These are phyloP conservation scores for Oryzias javanicus DNA, from an alignment of 2,113 vertebrate genomes.

Conservation along the genomic window DNA sequence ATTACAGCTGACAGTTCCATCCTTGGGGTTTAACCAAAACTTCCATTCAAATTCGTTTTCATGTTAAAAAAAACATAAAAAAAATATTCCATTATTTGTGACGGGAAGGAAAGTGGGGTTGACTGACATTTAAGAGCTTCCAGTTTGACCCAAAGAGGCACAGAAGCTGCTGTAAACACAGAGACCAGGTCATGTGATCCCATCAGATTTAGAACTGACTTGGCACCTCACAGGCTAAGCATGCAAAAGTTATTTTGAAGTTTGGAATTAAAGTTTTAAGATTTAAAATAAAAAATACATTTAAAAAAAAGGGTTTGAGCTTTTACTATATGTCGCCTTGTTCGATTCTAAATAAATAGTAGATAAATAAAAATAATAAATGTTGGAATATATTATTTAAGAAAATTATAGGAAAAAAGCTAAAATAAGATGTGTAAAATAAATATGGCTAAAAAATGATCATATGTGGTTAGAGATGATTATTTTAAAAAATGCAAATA, in stretches of 20 bases:
- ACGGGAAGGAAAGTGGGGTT: conserved; percentile 8
- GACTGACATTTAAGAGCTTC: conserved; percentile 9
- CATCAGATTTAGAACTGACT: background rate
- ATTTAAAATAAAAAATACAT: background rate
- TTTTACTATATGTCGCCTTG: too few relatives aligned
- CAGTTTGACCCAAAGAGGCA: conserved; percentile 5
- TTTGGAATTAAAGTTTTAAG: too few relatives aligned
- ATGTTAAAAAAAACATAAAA: conserved; percentile 9
- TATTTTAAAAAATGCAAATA: too few relatives aligned
- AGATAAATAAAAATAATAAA: too few relatives aligned
- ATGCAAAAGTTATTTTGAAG: background rate
- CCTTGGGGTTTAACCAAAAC: conserved; percentile 32
- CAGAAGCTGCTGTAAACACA: background rate
- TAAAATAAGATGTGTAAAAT: too few relatives aligned
- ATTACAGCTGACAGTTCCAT: conserved; percentile 66
- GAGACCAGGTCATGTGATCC: background rate
- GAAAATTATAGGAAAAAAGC: background rate
- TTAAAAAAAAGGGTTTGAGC: too few relatives aligned
- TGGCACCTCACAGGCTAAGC: background rate
- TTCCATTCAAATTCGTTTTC: conserved; percentile 45
- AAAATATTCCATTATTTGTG: background rate
- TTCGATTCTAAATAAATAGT: too few relatives aligned
- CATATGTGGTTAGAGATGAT: background rate
- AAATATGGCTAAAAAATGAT: too few relatives aligned
- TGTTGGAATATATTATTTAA: too few relatives aligned